A percentile compares a stretch with the other conserved stretches of the same genome.
phyloP scores from a whole-genome alignment of 1,140 invertebrate genomes.

The Pteromalus puparum region DNA sequence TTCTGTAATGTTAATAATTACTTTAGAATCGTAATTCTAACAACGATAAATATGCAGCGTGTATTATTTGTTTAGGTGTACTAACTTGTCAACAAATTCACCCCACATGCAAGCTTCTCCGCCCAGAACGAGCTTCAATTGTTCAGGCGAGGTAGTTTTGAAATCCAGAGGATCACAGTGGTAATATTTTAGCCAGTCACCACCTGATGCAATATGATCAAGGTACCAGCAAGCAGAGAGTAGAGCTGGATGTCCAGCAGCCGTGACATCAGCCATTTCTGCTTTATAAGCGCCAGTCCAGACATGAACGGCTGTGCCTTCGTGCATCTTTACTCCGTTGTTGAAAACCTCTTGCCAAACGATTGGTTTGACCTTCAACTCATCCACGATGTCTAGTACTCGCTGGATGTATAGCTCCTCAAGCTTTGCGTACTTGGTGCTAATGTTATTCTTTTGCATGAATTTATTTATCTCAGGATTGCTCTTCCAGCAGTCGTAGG shows the following conservation, averaged over 20 bases:
- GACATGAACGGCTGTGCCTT: slow-evolving; percentile 84
- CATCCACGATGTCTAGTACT: slow-evolving; percentile 76
- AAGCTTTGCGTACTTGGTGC: slow-evolving; percentile 75
- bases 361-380: slow-evolving; percentile 78
- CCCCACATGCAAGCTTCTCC: slow-evolving; percentile 96
- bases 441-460: slow-evolving; percentile 81
- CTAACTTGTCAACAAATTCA: slow-evolving; percentile 85
- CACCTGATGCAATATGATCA: slow-evolving; percentile 82
- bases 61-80: neutral
- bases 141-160: slow-evolving; percentile 59
- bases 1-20: slow-evolving; percentile 55
- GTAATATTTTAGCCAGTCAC: slow-evolving; percentile 89
- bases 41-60: neutral
- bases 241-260: slow-evolving; percentile 79
- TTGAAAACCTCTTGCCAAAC: slow-evolving; percentile 96
- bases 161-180: slow-evolving; percentile 84
- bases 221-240: slow-evolving; percentile 92
- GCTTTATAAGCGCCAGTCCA: slow-evolving; percentile 77
- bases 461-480: slow-evolving; percentile 85
- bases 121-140: slow-evolving; percentile 82
- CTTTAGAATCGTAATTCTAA: neutral
- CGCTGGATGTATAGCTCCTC: slow-evolving; percentile 84
- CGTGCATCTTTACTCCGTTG: slow-evolving; percentile 81
- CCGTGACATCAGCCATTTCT: slow-evolving; percentile 75
- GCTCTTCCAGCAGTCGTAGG: slow-evolving; percentile 87